Base-by-base conservation (phyloP, 1,140 invertebrate genomes). In the Drosophila azteca region DNA sequence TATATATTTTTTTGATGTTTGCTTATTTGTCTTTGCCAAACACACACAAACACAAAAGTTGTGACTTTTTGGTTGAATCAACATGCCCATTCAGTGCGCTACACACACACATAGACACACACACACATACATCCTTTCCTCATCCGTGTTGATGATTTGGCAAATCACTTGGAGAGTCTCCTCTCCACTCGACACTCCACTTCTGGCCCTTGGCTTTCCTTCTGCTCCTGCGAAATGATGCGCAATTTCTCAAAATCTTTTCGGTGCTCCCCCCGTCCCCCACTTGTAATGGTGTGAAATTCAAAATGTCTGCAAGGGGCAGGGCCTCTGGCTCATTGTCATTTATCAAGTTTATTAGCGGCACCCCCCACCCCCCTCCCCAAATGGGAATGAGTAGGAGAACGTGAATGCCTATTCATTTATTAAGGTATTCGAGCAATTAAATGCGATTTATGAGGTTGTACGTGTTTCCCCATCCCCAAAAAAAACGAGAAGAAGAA, bases 341-440 rank as follows among this genome's bases (percentile, higher is more conserved):
- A 87, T 87, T 87, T 79, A 88, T 87, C 82, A 87, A 87, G 74
- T 87, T 87, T 87, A 87, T 87, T 88, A 87, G 78, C 82, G 51
- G 22, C 17, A 6, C 31, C 43, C 44, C 44, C 17, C 17, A n/a
- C 7, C 31, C 43, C 44, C 44, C 43, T 39, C 44, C 39, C 29
- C 55, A 63, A 51, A 24, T 35, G 44, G 59, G 58, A 53, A 76
- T 65, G 73, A 60, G 60, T 17, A 1, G 52, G 44, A 26, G 51
- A 53, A 59, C 17, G 17, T 20, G 24, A 26, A 26, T 54, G 44
- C 75, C 61, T 66, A 75, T 75, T 75, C 70, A 75, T 75, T 76
- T 68, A 64, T 60, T 58, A 77, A 75, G 72, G 73, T 61, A 76
- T 76, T 67, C 55, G 62, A 59, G 72, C 73, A 76, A 76, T 76